Base-by-base conservation (phyloP, 2,888 invertebrate species). In the Andrena praecox region DNA sequence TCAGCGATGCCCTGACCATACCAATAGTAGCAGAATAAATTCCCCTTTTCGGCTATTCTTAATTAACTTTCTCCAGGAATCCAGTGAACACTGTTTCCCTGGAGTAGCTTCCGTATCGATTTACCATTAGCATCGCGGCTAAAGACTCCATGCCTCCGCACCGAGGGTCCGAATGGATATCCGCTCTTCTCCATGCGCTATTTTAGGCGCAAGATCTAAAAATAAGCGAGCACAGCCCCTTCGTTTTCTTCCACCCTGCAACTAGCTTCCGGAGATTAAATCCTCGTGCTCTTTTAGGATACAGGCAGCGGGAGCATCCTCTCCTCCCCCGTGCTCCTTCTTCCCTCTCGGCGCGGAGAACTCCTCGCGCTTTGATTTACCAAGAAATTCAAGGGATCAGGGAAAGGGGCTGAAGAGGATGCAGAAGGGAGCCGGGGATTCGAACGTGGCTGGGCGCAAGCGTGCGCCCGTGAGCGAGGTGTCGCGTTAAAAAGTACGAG, bases 91-190 rank as follows among this genome's bases (percentile, higher is more conserved):
- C 8, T 67, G 54, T 64, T 80, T 77, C 48, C 85, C 60, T 50
- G 73, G 54, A 42, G 42, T 4, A 42, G 42, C 16, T 42, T 42
- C 42, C 42, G 42, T 85, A 85, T 85, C 84, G 86, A 85, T 85
- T 85, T 81, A 73, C 71, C 85, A 85, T 85, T 80, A 80, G 77
- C 68, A 80, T 85, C 73, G 76, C 73, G 68, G 64, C 62, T 71
- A 69, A 70, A 69, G 60, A 54, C 59, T 52, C 5, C 24, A 48
- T 16, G 35, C 50, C 16, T 20, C 33, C 48, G 29, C 8, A n/a
- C 16, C 7, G 48, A 27, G 16, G n/a, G 8, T n/a, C 42, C 42
- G 6, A 1, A 48, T 6, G n/a, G n/a, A 62, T 80, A 66, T 56
- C 66, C 2, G 35, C 1, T 2, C 48, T 42, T 2, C 10, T 5